phyloP scores from a whole-genome alignment of 1,140 invertebrate genomes.

The Drosophila aff. region DNA sequence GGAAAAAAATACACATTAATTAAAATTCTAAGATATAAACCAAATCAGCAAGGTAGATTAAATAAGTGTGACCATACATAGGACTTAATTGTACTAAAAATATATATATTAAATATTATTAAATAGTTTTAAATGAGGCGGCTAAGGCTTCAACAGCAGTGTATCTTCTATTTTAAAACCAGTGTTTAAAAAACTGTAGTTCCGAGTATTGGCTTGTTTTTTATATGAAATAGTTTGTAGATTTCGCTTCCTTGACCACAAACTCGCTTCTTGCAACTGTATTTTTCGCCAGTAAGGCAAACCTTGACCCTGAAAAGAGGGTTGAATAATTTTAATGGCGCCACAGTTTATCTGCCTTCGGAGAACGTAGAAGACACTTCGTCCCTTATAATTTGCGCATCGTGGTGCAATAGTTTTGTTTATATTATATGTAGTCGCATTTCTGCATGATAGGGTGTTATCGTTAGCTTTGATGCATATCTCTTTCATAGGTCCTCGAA shows the following conservation, averaged over 20 bases:
- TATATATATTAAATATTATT: conserved; percentile 48
- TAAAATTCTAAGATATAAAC: too few species aligned
- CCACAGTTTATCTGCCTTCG: conserved; percentile 69
- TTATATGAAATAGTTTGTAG: neutral
- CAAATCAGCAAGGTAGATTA: too few species aligned
- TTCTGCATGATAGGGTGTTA: conserved; percentile 71
- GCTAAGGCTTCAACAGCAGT: neutral
- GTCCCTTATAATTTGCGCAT: conserved; percentile 87
- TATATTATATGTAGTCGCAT: conserved; percentile 84
- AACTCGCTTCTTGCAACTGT: conserved; percentile 12
- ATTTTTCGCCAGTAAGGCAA: conserved; percentile 63
- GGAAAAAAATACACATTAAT: too few species aligned
- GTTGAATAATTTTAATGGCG: conserved; percentile 24
- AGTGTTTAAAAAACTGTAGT: too few species aligned
- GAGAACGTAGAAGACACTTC: conserved; percentile 87
- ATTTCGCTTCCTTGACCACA: neutral
- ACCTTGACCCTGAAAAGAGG: neutral
- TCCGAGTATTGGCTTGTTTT: conserved; percentile 25
- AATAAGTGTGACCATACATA: too few species aligned
- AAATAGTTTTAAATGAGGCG: conserved; percentile 27
- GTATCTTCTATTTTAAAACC: neutral
- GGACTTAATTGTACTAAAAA: too few species aligned
- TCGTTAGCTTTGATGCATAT: conserved; percentile 81
- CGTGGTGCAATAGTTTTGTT: conserved; percentile 88
- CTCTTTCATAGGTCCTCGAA: conserved; percentile 67